Conservation (phyloP, 2,797 vertebrate genomes). For the Malurus leucopterus region DNA sequence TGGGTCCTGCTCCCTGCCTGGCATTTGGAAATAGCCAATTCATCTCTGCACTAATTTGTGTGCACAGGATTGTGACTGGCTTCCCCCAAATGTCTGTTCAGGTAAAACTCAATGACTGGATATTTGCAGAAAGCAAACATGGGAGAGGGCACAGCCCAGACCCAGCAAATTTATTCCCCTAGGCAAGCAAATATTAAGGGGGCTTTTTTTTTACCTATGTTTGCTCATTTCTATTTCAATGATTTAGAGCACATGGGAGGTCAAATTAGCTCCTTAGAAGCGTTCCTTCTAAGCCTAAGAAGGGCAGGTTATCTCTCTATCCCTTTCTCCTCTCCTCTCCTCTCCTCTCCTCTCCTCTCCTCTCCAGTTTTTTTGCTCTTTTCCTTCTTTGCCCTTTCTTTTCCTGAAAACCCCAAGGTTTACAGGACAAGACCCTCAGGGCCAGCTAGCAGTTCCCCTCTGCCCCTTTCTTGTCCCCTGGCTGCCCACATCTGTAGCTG, state of each 20-base stretch:
- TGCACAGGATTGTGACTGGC: neutral
- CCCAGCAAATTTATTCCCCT: constrained; percentile 41
- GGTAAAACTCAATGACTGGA: neutral
- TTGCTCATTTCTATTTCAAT: constrained; percentile 23
- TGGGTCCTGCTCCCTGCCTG: neutral
- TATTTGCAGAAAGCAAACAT: constrained; percentile 45
- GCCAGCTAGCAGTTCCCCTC: neutral
- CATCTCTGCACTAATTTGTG: constrained; percentile 25
- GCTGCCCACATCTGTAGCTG: constrained; percentile 5
- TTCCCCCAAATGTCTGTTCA: neutral
- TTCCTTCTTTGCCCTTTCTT: neutral
- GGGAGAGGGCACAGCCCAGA: neutral
- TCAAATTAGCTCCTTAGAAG: neutral
- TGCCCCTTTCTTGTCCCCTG: neutral
- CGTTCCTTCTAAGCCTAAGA: neutral
- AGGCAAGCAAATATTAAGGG: constrained; percentile 22
- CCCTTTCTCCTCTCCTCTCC: fast-evolving
- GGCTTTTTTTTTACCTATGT: neutral
- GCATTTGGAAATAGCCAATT: neutral
- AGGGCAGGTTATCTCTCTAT: fast-evolving
- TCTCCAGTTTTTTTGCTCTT: neutral
- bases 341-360: too few relatives aligned
- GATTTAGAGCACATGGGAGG: neutral
- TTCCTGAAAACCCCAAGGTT: neutral
- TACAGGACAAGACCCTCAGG: neutral